Evolutionary conservation across 2,113 vertebrate genomes (phyloP).

Genomic region (Nothoprocta pentlandii): DNA sequence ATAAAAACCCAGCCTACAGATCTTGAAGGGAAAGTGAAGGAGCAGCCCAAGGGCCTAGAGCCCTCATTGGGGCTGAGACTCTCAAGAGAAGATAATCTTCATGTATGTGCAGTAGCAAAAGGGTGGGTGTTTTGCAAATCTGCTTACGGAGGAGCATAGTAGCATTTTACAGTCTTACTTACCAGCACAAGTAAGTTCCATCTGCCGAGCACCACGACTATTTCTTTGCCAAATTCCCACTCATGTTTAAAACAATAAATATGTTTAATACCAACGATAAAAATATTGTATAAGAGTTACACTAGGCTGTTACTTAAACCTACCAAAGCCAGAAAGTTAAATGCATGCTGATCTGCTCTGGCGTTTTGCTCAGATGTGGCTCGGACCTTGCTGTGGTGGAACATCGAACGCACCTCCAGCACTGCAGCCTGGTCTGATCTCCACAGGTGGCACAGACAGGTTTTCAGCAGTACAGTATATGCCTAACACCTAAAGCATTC

Average conservation of each 20-base stretch:
- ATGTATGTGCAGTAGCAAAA: conserved; percentile 21
- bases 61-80: not conserved
- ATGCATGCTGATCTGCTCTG: not conserved
- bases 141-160: conserved; percentile 29
- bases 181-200: conserved; percentile 29
- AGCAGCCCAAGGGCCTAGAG: not conserved
- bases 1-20: not conserved
- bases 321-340: not conserved
- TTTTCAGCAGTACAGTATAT: not conserved
- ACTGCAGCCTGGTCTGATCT: conserved; percentile 8
- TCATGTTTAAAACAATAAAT: not conserved
- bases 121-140: conserved; percentile 12
- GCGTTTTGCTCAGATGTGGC: not conserved
- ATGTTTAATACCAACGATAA: conserved; percentile 26
- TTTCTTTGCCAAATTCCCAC: conserved; percentile 24
- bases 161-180: conserved; percentile 49
- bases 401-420: not conserved
- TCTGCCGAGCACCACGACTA: conserved; percentile 24
- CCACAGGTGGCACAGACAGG: not conserved
- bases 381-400: not conserved
- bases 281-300: not conserved
- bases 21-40: not conserved
- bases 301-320: not conserved
- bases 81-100: not conserved
- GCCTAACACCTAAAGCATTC: not conserved